phyloP scores from a whole-genome alignment of 2,888 invertebrate species.

The Andrena fulva region DNA sequence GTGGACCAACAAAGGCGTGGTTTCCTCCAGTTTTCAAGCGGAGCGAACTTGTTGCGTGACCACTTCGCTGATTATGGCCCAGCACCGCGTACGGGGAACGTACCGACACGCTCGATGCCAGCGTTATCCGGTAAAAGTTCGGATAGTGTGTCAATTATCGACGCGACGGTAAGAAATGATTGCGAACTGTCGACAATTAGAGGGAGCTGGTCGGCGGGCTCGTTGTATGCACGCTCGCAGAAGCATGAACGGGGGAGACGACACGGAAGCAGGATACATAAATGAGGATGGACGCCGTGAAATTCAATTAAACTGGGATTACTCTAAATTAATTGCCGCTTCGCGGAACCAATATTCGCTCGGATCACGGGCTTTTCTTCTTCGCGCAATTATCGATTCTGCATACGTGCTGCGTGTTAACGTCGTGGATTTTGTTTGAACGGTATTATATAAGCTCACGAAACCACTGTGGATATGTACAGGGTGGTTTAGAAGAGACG shows the following conservation, averaged over 20 bases:
- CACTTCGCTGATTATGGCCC: constrained; percentile 44
- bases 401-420: not conserved
- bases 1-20: constrained; percentile 41
- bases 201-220: not conserved
- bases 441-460: not conserved
- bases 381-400: not conserved
- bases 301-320: constrained; percentile 19
- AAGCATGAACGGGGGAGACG: not conserved
- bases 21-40: constrained; percentile 46
- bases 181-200: constrained; percentile 4
- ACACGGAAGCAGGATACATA: not conserved
- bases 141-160: constrained; percentile 32
- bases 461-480: not conserved
- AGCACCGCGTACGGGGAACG: constrained; percentile 3
- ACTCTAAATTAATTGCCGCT: not conserved
- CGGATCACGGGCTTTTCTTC: not conserved
- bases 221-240: constrained; percentile 2
- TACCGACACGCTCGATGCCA: not conserved
- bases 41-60: constrained; percentile 52
- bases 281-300: constrained; percentile 10
- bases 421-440: not conserved
- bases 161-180: not conserved
- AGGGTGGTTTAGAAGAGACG: not conserved
- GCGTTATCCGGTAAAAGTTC: constrained; percentile 15
- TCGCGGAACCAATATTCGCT: not conserved